phyloP scores from a whole-genome alignment of 2,888 invertebrate genomes.

The Noctua fimbriata region DNA sequence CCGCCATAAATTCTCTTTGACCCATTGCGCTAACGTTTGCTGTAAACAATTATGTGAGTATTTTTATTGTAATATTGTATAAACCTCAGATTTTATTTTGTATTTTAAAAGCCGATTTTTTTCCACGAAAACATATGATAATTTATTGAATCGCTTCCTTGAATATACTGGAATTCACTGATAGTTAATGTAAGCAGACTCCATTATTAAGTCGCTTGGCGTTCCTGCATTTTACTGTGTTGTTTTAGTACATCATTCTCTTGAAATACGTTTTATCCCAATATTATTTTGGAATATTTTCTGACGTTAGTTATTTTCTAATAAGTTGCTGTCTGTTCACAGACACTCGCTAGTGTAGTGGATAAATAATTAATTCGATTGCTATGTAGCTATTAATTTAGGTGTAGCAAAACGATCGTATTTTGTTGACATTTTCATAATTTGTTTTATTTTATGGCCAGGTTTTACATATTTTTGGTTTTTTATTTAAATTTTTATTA shows the following conservation, averaged over 20 bases:
- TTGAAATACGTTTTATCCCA: slow-evolving; percentile 8
- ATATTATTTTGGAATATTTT: slow-evolving; percentile 7
- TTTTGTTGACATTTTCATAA: slow-evolving; percentile 46
- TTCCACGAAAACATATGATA: not conserved
- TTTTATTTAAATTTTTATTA: not conserved
- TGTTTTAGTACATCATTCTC: slow-evolving; percentile 27
- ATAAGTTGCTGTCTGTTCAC: not conserved
- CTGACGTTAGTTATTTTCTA: slow-evolving; percentile 2
- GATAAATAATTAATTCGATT: slow-evolving; percentile 45
- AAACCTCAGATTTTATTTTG: not conserved
- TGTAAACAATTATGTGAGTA: slow-evolving; percentile 88
- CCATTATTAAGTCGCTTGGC: slow-evolving; percentile 82
- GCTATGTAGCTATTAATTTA: slow-evolving; percentile 29
- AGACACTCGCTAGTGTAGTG: not conserved
- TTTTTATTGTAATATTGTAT: slow-evolving; percentile 65
- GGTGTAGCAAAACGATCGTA: slow-evolving; percentile 20
- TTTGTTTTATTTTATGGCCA: slow-evolving; percentile 13
- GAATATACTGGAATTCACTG: slow-evolving; percentile 27
- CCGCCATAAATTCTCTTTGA: slow-evolving; percentile 86
- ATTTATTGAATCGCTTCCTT: slow-evolving; percentile 1
- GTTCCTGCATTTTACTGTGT: slow-evolving; percentile 58
- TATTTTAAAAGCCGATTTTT: slow-evolving; percentile 6
- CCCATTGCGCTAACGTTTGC: slow-evolving; percentile 80
- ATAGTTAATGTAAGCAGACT: slow-evolving; percentile 79
- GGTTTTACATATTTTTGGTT: not conserved